Evolutionary conservation across 2,888 invertebrate genomes (phyloP).

Genomic region (Himalopsyche anomala): DNA sequence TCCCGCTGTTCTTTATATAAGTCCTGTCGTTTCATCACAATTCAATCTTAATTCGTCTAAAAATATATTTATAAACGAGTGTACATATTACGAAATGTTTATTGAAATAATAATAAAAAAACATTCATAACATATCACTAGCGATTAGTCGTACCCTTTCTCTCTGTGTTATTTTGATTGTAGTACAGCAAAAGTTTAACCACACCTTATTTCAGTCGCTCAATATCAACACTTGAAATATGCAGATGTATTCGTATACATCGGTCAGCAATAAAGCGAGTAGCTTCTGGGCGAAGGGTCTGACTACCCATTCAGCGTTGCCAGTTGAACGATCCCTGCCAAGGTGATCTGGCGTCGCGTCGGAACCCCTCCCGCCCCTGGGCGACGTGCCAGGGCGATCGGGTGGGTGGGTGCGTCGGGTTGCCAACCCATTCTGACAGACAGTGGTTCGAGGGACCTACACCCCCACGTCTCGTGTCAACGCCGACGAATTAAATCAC

Average conservation of each 20-base stretch:
- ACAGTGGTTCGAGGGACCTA: neutral
- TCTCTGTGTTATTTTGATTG: too few relatives aligned
- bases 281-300: neutral
- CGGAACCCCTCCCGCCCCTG: neutral
- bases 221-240: neutral
- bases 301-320: constrained; percentile 24
- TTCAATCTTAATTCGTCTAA: too few relatives aligned
- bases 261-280: neutral
- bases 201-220: too few relatives aligned
- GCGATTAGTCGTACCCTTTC: too few relatives aligned
- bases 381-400: neutral
- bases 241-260: neutral
- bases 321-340: constrained; percentile 53
- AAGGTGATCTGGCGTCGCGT: constrained; percentile 46
- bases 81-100: too few relatives aligned
- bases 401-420: neutral
- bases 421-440: neutral
- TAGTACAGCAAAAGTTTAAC: too few relatives aligned
- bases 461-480: neutral
- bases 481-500: neutral
- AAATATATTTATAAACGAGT: too few relatives aligned
- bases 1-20: too few relatives aligned
- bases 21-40: too few relatives aligned
- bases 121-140: too few relatives aligned
- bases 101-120: too few relatives aligned